Evolutionary conservation across 2,113 vertebrate species (phyloP), one percentile per base, ranked within the genome.

Genomic region (Macrotis lagotis): DNA sequence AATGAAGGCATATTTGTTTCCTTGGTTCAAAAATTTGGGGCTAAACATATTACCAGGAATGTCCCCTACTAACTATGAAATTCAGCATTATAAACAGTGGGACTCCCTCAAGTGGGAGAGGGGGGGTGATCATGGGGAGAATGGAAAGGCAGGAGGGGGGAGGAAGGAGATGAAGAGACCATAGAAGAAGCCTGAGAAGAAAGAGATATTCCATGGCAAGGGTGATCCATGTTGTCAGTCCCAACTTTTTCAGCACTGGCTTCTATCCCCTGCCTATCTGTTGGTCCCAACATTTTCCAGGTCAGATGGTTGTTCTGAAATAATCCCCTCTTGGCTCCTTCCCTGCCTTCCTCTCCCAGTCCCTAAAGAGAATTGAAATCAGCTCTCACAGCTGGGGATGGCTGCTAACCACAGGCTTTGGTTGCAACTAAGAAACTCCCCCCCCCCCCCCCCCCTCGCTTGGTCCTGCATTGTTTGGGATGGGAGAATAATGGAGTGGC

Each of bases 101-200:
- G 93, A 92, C 52, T 94, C 94, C 97, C 96, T 95, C 95, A 96
- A 94, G 28, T 25, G 93, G 90, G 96, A 97, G 96, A 96, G 95
- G 95, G 94, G 97, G 96, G 49, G 94, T 66, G 49, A 94, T 66
- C 59, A 66, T 66, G 31, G 95, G 94, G 88, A 94, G 95, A 97
- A 50, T 83, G 94, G 96, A 88, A 95, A 94, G 94, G 49, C 83
- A 52, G 90, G 90, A 96, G 90, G 59, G 44, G 94, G 97, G 95
- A 92, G 96, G 93, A 95, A 90, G 88, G 94, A 97, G 94, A 93
- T 93, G 52, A 49, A 89, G 92, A 53, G 25, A 94, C 92, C 91
- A 50, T 51, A 51, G 93, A 47, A 66, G 0, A 92, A 37, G 55
- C 8, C 59, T 0, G 97, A 96, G 97, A 96, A 96, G 88, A 97